Conservation (phyloP, 2,797 vertebrate species). For the Trachops cirrhosus region DNA sequence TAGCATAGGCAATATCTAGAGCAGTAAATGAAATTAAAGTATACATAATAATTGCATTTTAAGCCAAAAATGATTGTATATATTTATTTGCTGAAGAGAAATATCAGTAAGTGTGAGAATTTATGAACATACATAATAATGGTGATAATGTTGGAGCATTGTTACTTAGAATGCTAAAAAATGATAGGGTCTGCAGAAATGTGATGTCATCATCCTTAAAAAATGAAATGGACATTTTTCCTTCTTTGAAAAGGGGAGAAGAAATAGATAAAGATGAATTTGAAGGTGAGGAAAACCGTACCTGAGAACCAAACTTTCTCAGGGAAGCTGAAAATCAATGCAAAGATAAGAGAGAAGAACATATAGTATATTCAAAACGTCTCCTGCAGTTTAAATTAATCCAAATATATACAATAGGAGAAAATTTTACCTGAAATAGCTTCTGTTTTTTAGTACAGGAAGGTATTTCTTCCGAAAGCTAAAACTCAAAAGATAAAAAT, state of each 20-base stretch:
- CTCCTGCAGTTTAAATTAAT: not conserved
- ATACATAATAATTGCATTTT: not conserved
- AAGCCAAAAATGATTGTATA: not conserved
- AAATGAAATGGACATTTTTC: not conserved
- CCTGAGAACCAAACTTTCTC: not conserved
- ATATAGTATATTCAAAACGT: not conserved
- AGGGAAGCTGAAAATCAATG: not conserved
- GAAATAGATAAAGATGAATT: not conserved
- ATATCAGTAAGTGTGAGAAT: not conserved
- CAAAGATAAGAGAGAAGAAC: not conserved
- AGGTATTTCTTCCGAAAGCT: not conserved
- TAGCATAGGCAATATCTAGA: not conserved
- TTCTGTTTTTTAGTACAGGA: not conserved
- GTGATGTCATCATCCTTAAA: not conserved
- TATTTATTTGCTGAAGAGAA: not conserved
- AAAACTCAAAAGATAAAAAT: not conserved
- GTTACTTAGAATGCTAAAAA: not conserved
- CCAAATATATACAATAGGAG: not conserved
- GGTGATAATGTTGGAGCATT: not conserved
- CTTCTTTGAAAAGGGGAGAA: not conserved
- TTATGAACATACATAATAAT: not conserved
- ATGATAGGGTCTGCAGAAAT: not conserved
- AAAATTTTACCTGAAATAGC: not conserved
- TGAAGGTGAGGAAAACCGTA: not conserved
- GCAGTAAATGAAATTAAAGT: not conserved